Evolutionary conservation across 2,888 invertebrate species (phyloP).

Genomic region (Apotomis betuletana): DNA sequence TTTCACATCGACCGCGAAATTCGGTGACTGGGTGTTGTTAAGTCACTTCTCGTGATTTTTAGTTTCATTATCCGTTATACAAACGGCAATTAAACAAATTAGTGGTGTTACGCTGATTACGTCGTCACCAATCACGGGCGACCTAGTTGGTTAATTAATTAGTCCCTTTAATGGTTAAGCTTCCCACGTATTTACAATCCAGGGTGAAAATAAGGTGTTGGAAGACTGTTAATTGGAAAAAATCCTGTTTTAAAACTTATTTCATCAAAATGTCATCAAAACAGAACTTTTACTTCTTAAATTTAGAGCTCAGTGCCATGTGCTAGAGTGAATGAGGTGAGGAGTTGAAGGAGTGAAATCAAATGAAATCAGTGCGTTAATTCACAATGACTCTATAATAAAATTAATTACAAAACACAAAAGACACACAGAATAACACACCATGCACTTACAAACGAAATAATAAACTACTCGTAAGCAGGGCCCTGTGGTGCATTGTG

Average conservation of each 20-base stretch:
- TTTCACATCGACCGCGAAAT: constrained; percentile 54
- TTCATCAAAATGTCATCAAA: constrained; percentile 9
- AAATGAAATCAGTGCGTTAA: constrained; percentile 82
- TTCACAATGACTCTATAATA: constrained; percentile 78
- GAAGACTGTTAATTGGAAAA: constrained; percentile 29
- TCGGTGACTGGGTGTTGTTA: constrained; percentile 36
- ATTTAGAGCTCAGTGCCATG: constrained; percentile 51
- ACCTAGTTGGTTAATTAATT: constrained; percentile 38
- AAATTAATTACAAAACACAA: constrained; percentile 80
- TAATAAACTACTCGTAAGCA: constrained; percentile 72
- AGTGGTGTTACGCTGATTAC: constrained; percentile 61
- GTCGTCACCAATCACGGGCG: constrained; percentile 28
- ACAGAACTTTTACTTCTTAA: constrained; percentile 53
- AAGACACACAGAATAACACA: constrained; percentile 75
- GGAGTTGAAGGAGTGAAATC: constrained; percentile 69
- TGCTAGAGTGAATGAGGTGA: constrained; percentile 63
- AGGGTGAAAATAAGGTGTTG: constrained; percentile 16
- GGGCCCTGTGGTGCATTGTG: constrained; percentile 73
- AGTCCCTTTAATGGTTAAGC: constrained; percentile 43
- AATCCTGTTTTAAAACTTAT: constrained; percentile 41
- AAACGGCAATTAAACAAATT: constrained; percentile 56
- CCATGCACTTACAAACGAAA: constrained; percentile 81
- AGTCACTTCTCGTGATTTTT: constrained; percentile 39
- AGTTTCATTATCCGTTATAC: constrained; percentile 44
- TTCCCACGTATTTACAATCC: constrained; percentile 37